These are phyloP conservation scores for Tenthredo amoena DNA, from an alignment of 2,888 invertebrate genomes.

Conservation along the genomic window DNA sequence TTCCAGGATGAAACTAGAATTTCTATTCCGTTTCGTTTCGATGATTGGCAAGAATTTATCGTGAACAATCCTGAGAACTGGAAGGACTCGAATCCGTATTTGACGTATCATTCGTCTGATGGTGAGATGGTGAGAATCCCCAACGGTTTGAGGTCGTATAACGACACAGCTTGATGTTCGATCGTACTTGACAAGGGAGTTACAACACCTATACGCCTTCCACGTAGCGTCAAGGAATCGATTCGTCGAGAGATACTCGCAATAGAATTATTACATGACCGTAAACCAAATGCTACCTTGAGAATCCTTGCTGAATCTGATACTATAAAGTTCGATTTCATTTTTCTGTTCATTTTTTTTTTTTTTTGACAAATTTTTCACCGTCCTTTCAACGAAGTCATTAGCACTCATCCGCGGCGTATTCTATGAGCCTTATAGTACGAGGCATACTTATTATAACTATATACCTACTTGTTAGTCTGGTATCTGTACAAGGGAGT, in stretches of 20 bases:
- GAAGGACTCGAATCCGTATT: background rate
- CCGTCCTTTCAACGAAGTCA: constrained; percentile 23
- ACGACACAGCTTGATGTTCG: constrained; percentile 7
- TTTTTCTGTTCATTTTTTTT: background rate
- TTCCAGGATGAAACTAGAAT: too few species aligned
- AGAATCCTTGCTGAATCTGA: background rate
- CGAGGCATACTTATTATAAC: background rate
- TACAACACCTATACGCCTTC: background rate
- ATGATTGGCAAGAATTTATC: background rate
- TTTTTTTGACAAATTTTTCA: background rate
- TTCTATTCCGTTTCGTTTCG: background rate
- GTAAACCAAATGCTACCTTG: constrained; percentile 3
- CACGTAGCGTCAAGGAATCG: background rate
- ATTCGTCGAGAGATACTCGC: background rate
- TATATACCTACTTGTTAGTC: constrained; percentile 19
- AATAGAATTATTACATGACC: constrained; percentile 16
- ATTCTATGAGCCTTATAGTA: background rate
- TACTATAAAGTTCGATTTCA: background rate
- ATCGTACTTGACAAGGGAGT: background rate
- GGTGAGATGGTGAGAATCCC: background rate
- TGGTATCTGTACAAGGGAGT: background rate
- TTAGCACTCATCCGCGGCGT: background rate
- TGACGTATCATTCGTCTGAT: constrained; percentile 7
- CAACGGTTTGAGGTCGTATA: background rate
- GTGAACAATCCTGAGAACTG: background rate